phyloP scores from a whole-genome alignment of 2,113 vertebrate species.

The Anoura caudifer region DNA sequence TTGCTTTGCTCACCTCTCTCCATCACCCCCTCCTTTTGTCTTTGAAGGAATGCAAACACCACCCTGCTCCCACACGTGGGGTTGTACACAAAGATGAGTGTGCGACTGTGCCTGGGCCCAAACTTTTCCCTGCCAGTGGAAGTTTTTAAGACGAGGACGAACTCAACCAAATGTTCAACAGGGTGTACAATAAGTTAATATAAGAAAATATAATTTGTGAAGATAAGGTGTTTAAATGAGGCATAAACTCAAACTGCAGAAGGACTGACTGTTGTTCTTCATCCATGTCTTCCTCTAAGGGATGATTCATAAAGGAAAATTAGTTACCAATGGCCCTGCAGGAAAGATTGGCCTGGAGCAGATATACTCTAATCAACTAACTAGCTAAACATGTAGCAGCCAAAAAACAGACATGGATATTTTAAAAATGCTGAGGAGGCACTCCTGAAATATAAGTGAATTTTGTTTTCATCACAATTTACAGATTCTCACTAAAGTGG shows the following conservation, averaged over 20 bases:
- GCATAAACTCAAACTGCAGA: background rate
- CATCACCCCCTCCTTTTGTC: background rate
- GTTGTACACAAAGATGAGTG: background rate
- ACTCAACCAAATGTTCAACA: background rate
- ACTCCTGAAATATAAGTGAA: background rate
- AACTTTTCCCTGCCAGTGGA: background rate
- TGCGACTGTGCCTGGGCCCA: too few relatives aligned
- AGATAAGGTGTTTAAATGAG: background rate
- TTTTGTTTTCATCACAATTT: background rate
- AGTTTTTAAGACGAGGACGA: background rate
- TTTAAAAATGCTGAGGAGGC: background rate
- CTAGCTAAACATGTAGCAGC: background rate
- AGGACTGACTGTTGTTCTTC: background rate
- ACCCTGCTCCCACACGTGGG: fast-evolving
- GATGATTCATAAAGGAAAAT: background rate
- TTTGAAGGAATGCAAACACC: slow-evolving; percentile 13
- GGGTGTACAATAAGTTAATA: background rate
- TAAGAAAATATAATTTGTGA: background rate
- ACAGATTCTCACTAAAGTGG: background rate
- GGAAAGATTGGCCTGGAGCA: background rate
- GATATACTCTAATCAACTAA: background rate
- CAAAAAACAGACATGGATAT: background rate
- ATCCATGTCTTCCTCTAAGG: background rate
- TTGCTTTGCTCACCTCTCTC: slow-evolving; percentile 50
- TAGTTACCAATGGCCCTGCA: background rate